These are phyloP conservation scores for Saguinus imperator DNA, from an alignment of 2,113 vertebrate species.

Conservation along the genomic window DNA sequence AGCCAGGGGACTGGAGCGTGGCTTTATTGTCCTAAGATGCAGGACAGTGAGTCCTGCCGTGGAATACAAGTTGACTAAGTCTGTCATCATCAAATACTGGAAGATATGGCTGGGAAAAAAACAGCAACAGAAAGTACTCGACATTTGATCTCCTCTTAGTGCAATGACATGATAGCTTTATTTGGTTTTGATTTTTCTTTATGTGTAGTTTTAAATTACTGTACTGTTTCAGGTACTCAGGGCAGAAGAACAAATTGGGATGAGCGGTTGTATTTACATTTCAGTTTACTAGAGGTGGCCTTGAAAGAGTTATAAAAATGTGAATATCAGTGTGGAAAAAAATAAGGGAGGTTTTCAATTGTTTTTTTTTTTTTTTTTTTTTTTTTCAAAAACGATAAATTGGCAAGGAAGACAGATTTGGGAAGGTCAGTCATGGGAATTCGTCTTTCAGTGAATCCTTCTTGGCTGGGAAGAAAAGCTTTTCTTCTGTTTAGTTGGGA, in stretches of 20 bases:
- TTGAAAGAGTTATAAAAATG: background rate
- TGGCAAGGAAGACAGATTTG: background rate
- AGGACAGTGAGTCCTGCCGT: background rate
- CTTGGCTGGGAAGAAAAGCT: background rate
- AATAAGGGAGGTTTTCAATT: background rate
- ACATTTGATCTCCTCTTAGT: background rate
- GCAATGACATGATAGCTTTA: background rate
- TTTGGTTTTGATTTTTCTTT: background rate
- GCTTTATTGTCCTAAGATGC: too few species aligned
- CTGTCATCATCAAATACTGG: background rate
- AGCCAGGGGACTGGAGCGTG: too few species aligned
- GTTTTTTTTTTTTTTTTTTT: too few species aligned
- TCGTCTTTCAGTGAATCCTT: background rate
- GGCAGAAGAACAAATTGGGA: background rate
- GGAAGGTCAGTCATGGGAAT: background rate
- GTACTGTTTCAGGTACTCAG: conserved; percentile 11
- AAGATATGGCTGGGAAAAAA: background rate
- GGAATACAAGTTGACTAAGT: background rate
- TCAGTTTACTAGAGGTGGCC: background rate
- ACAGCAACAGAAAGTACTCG: background rate
- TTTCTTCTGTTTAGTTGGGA: background rate
- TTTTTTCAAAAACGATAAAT: background rate
- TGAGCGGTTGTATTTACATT: conserved; percentile 25
- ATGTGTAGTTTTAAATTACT: conserved; percentile 4
- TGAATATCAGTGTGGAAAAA: background rate